A percentile compares a stretch with the other conserved stretches of the same genome.
Evolutionary conservation across 2,888 invertebrate genomes (phyloP).

Genomic region (Tipula confusa): DNA sequence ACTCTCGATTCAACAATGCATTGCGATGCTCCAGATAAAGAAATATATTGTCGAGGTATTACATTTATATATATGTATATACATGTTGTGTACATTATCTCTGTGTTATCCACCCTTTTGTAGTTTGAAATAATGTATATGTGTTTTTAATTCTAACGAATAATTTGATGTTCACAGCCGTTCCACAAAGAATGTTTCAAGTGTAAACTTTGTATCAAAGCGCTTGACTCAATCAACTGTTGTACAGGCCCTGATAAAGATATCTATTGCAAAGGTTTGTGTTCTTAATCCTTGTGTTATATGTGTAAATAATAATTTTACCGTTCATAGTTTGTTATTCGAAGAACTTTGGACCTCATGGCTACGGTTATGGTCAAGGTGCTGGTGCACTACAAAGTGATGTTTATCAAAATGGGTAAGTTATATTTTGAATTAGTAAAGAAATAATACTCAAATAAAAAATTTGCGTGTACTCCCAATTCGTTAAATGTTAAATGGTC

Average conservation of each 20-base stretch:
- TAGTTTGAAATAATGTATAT: neutral
- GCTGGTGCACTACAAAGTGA: constrained; percentile 90
- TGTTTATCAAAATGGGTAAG: constrained; percentile 78
- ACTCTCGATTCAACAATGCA: constrained; percentile 83
- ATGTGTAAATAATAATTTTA: neutral
- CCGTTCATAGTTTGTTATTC: constrained; percentile 78
- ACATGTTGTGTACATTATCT: neutral
- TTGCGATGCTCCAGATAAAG: constrained; percentile 88
- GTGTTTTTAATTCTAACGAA: neutral
- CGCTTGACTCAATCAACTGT: constrained; percentile 85
- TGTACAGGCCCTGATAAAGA: constrained; percentile 93
- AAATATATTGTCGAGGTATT: constrained; percentile 85
- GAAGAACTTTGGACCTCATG: constrained; percentile 95
- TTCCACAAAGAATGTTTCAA: constrained; percentile 95
- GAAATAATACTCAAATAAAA: neutral
- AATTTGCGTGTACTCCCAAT: neutral
- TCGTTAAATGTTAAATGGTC: neutral
- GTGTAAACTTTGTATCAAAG: constrained; percentile 81
- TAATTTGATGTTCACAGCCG: neutral
- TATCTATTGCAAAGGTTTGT: constrained; percentile 93
- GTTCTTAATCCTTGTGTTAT: constrained; percentile 34
- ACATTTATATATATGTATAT: neutral
- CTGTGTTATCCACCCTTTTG: neutral
- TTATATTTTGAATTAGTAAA: constrained; percentile 36
- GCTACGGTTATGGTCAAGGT: constrained; percentile 96